Evolutionary conservation across 2,888 invertebrate genomes (phyloP).

Genomic region (Drosophila pseudotakahashii): DNA sequence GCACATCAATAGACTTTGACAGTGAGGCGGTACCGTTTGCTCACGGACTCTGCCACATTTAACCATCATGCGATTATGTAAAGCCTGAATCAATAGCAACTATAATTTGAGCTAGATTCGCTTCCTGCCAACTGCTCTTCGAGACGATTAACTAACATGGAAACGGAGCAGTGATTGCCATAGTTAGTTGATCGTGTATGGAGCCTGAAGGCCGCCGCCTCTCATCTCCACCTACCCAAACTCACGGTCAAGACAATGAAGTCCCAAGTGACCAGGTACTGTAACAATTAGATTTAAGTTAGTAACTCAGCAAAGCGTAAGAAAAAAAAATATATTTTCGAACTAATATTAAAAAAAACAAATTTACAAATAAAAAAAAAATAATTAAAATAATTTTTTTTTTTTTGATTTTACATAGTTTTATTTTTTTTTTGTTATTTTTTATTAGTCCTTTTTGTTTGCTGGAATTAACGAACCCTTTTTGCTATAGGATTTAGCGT

Average conservation of each 20-base stretch:
- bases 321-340: no score
- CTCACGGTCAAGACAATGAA: constrained; percentile 42
- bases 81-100: constrained; percentile 49
- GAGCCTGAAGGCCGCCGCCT: constrained; percentile 40
- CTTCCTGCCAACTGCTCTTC: constrained; percentile 55
- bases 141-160: constrained; percentile 60
- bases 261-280: constrained; percentile 21
- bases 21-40: constrained; percentile 61
- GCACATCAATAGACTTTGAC: constrained; percentile 74
- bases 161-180: constrained; percentile 42
- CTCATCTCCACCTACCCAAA: constrained; percentile 3
- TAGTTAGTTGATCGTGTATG: constrained; percentile 57
- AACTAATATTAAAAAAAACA: background rate
- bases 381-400: background rate
- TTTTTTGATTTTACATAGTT: background rate
- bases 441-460: no score
- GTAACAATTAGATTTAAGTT: constrained; percentile 23
- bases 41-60: constrained; percentile 13
- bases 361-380: background rate
- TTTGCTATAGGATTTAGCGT: no score
- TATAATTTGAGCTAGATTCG: constrained; percentile 48
- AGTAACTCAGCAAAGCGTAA: background rate
- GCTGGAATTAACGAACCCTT: no score
- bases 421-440: background rate
- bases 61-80: constrained; percentile 44